Evolutionary conservation across 1,140 invertebrate genomes (phyloP).

Genomic region (Maniola jurtina): DNA sequence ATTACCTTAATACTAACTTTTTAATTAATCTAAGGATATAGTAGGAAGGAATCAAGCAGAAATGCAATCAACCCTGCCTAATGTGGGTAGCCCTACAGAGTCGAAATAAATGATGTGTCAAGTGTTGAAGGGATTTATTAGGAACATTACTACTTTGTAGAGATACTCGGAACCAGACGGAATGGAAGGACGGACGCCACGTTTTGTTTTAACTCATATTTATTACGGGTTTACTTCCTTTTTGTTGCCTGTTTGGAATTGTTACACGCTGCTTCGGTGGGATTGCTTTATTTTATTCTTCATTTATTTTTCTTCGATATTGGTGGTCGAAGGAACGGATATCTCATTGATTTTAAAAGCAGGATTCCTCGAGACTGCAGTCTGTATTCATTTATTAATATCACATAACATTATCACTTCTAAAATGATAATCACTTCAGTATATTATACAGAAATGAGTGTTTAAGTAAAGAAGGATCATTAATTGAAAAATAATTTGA

Average conservation of each 20-base stretch:
- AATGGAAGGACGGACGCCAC: constrained; percentile 12
- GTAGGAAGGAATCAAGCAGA: too few relatives aligned
- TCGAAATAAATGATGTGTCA: background rate
- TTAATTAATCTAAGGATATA: too few relatives aligned
- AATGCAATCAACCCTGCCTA: too few relatives aligned
- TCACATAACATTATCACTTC: too few relatives aligned
- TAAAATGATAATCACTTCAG: too few relatives aligned
- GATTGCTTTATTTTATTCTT: background rate
- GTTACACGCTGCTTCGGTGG: background rate
- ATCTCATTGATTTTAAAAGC: too few relatives aligned
- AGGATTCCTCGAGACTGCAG: too few relatives aligned
- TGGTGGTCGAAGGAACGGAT: background rate
- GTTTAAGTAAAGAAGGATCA: too few relatives aligned
- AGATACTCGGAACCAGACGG: constrained; percentile 16
- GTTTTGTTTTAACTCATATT: constrained; percentile 23
- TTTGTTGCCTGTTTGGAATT: constrained; percentile 11
- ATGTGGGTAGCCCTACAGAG: background rate
- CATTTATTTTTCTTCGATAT: background rate
- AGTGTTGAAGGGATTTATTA: constrained; percentile 1
- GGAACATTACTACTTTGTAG: constrained; percentile 8
- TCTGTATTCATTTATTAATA: too few relatives aligned
- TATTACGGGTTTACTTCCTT: constrained; percentile 17
- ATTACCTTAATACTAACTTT: too few relatives aligned
- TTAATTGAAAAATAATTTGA: too few relatives aligned
- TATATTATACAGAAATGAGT: too few relatives aligned